Base-by-base conservation (phyloP, 2,888 invertebrate genomes). In the Chouioia cunea region DNA sequence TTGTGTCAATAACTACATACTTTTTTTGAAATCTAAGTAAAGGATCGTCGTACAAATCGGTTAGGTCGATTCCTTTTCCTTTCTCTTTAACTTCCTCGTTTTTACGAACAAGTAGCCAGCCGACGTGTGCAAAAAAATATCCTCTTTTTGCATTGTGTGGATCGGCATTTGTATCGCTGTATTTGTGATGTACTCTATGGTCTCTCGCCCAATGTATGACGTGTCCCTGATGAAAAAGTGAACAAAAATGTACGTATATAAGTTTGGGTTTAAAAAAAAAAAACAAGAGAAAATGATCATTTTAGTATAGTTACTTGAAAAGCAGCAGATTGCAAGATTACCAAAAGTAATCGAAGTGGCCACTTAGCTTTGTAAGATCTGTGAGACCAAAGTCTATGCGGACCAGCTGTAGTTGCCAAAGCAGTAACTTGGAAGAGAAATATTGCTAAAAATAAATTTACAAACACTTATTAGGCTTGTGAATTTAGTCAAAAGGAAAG, bases 331-430 rank as follows among this genome's bases (percentile, higher is more conserved):
- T 98, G 96, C 87, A 93, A 93, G 57, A 93, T 78, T 47, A 92
- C 90, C 71, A 99, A 88, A 46, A 98, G 86, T 8, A 96, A 79
- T 77, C 94, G 89, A 10, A 97, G 88, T 0, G 96, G 98, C 89
- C 93, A 91, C 85, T 92, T 96, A 10, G 98, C 98, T 88, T 97
- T 97, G 89, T 97, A 99, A 0, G 97, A 91, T 80, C 94, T 91
- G 87, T 99, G 99, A 1, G 97, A 91, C 97, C 97, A 99, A 36
- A 97, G 89, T 78, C 99, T 89, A 87, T 99, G 99, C 1, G 96
- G 97, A 23, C 99, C 99, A 20, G 97, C 98, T 16, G 99, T 99
- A 75, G 99, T 95, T 16, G 99, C 98, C 72, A 98, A 86, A 4
- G 94, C 97, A 6, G 93, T 92, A 75, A 90, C 85, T 67, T 93